Base-by-base conservation (phyloP, 2,888 invertebrate species). In the Ophion ellenae region DNA sequence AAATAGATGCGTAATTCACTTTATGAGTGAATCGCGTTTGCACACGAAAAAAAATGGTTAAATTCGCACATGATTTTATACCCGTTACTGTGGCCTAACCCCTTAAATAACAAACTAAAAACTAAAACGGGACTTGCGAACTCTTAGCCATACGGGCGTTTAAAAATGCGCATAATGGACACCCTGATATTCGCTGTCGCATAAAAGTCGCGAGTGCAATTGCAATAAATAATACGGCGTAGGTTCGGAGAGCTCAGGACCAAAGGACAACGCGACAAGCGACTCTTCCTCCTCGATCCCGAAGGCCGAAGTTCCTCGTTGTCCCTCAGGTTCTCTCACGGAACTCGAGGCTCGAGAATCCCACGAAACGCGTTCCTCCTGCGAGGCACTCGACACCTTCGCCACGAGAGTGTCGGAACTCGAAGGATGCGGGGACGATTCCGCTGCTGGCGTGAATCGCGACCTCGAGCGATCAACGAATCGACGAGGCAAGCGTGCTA, bases 221-320 rank as follows among this genome's bases (percentile, higher is more conserved):
- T 14, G 53, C 53, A 17, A 53, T 53, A 53, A 53, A 53, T 2
- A 53, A 53, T 53, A 11, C 5, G 53, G 53, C 53, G 1, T 5
- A 53, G 53, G 53, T 17, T 53, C 53, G 17, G 53, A 53, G 3
- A 53, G 17, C 17, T 53, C 14, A 17, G 53, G 53, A 53, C 53
- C 14, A 17, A 53, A 53, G 53, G 53, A 14, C 14, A 53, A 53
- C 2, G 14, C 53, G 53, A 4, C 11, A 17, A 87, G 87, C 82
- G 86, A 78, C 70, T 85, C 86, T 83, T 79, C 87, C 47, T 84
- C 83, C 14, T 76, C 20, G 59, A 84, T 89, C 91, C 88, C 92
- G 63, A 81, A 92, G 88, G 92, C 92, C 86, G 91, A 91, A 88
- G 90, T 89, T 88, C 91, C 91, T 90, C 91, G 91, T 87, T 90